Evolutionary conservation across 2,888 invertebrate species (phyloP), one percentile per base, ranked within the genome.

Genomic region (Muscina levida): DNA sequence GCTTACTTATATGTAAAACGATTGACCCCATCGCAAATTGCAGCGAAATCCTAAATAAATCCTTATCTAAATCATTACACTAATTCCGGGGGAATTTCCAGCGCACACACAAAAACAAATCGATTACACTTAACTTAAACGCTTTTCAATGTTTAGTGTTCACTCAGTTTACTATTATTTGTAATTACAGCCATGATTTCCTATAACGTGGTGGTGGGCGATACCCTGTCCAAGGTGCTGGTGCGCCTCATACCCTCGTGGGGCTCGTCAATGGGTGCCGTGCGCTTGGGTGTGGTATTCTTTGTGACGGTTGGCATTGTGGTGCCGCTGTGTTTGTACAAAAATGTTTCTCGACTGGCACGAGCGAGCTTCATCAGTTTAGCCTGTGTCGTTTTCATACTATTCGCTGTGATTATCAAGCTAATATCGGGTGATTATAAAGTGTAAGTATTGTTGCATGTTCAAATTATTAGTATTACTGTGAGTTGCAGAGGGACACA

Each of bases 141-240:
- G 51, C 22, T 62, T 67, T 67, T 62, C 42, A 53, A n/a, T 19
- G 6, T 62, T 46, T 19, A 17, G 15, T 51, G 59, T 59, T 15
- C 26, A 4, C 67, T 59, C 19, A 3, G 5, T 65, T 22, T 67
- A 39, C 67, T 76, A 68, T 74, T 46, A 65, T 70, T 72, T 65
- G 37, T 73, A 77, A 84, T 92, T 92, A 46, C 92, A 96, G 96
- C 96, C 8, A 96, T 96, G 96, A 95, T 96, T 77, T 96, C 96
- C 75, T 96, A 96, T 90, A 96, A 96, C 89, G 94, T 96, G 17
- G 96, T 96, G 19, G 96, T 96, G 37, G 96, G 96, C 19, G 96
- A 97, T 87, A 96, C 96, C 0, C 92, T 96, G 53, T 96, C 96
- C 15, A 96, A 96, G 91, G 95, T 96, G 17, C 91, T 96, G 73